Percentiles rank a stretch among this genome's conserved stretches.
Conservation (phyloP, 53 echinoderm and acorn worm genomes). For the Patiria pectinifera region DNA sequence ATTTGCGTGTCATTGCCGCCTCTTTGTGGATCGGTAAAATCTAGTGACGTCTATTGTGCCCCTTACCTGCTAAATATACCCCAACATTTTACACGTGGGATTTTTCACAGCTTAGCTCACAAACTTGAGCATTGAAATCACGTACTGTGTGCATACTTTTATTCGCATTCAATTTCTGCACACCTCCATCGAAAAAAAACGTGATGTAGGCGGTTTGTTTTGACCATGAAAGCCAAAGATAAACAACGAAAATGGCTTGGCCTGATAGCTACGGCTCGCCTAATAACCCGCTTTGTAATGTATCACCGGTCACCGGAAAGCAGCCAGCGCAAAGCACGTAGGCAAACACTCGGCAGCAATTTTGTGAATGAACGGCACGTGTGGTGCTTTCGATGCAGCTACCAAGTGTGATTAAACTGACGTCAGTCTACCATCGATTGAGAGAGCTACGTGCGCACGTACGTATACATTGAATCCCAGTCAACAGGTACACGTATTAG, state of each 20-base stretch:
- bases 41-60: neutral
- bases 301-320: neutral
- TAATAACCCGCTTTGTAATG: slow-evolving; percentile 27
- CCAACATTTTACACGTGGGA: neutral
- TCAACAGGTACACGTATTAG: slow-evolving; percentile 24
- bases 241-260: neutral
- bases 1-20: neutral
- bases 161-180: slow-evolving; percentile 24
- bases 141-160: slow-evolving; percentile 15
- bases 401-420: slow-evolving; percentile 35
- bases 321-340: neutral
- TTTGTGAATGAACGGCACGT: slow-evolving; percentile 49
- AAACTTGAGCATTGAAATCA: neutral
- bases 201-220: neutral
- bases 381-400: neutral
- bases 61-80: neutral
- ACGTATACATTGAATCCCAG: neutral
- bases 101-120: slow-evolving; percentile 1
- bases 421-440: slow-evolving; percentile 26
- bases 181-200: neutral
- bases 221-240: neutral
- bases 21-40: neutral
- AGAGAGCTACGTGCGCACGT: neutral
- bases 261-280: neutral
- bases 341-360: slow-evolving; percentile 26